Conservation (phyloP, 2,797 vertebrate species). For the Melanotaenia maccullochi region DNA sequence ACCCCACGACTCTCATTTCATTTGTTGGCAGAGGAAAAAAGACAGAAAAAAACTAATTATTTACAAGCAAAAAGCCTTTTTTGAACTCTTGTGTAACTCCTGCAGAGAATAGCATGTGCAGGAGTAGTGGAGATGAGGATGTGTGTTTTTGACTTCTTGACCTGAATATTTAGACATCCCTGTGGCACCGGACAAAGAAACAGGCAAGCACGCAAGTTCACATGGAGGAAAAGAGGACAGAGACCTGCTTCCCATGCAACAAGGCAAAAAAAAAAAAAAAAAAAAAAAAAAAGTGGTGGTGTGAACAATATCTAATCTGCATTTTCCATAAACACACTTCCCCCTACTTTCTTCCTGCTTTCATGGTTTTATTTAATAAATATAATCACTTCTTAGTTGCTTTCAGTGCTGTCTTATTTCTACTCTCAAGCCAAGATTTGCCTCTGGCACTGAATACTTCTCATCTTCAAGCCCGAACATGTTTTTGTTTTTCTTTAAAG, state of each 20-base stretch:
- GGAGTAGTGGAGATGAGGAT: conserved; percentile 54
- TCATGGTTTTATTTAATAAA: background rate
- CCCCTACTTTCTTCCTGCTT: background rate
- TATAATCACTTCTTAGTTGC: conserved; percentile 45
- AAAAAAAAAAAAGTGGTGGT: conserved; percentile 22
- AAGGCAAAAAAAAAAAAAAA: background rate
- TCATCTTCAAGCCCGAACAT: conserved; percentile 72
- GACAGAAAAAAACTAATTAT: conserved; percentile 37
- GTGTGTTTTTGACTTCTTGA: conserved; percentile 63
- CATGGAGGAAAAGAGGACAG: conserved; percentile 39
- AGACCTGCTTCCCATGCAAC: conserved; percentile 52
- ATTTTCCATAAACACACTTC: conserved; percentile 27
- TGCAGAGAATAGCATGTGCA: conserved; percentile 41
- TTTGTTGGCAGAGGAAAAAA: conserved; percentile 12
- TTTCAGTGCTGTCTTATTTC: conserved; percentile 48
- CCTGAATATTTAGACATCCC: conserved; percentile 75
- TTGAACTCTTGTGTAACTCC: conserved; percentile 49
- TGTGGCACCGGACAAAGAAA: conserved; percentile 67
- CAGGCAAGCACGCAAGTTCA: conserved; percentile 56
- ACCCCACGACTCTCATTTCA: background rate
- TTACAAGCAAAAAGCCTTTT: conserved; percentile 28
- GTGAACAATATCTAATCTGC: conserved; percentile 14
- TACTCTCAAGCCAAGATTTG: conserved; percentile 34
- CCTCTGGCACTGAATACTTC: conserved; percentile 71
- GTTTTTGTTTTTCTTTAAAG: conserved; percentile 44